phyloP scores from a whole-genome alignment of 2,113 vertebrate genomes.

The Okapia johnstoni region DNA sequence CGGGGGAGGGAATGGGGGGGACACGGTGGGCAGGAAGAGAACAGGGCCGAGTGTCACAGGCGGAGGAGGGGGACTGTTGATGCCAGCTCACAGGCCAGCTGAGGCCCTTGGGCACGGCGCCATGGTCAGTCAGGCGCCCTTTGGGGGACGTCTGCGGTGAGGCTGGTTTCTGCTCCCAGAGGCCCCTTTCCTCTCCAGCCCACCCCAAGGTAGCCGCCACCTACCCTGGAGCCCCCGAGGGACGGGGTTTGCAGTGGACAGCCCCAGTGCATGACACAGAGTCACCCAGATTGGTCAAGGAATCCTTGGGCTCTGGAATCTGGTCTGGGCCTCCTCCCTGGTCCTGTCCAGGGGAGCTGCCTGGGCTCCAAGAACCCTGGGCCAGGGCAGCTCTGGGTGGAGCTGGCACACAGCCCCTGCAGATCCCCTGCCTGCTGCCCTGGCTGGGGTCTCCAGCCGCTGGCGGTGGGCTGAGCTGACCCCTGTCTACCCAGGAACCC shows the following conservation, averaged over 20 bases:
- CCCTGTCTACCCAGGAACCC: conserved; percentile 86
- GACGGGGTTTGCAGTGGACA: no score
- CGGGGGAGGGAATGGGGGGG: accelerated
- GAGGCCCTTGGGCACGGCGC: accelerated
- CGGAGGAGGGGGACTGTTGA: accelerated
- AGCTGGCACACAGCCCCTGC: accelerated
- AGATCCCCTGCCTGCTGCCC: background rate
- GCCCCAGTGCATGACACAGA: accelerated
- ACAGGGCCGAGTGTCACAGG: background rate
- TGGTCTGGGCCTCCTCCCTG: background rate
- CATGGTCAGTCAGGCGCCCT: accelerated
- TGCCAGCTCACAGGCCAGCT: accelerated
- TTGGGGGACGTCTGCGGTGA: accelerated
- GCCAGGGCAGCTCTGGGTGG: background rate
- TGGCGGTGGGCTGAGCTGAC: accelerated
- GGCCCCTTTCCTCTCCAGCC: background rate
- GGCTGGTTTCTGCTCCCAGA: background rate
- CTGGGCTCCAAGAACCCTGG: background rate
- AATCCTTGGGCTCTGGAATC: background rate
- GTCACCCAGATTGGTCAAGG: background rate
- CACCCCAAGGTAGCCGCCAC: background rate
- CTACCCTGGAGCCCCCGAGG: background rate
- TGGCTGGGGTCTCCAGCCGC: accelerated
- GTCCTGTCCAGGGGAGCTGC: accelerated
- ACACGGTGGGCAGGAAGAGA: background rate